Base-by-base conservation (phyloP, 2,888 invertebrate species). In the Pterobdella sp. region DNA sequence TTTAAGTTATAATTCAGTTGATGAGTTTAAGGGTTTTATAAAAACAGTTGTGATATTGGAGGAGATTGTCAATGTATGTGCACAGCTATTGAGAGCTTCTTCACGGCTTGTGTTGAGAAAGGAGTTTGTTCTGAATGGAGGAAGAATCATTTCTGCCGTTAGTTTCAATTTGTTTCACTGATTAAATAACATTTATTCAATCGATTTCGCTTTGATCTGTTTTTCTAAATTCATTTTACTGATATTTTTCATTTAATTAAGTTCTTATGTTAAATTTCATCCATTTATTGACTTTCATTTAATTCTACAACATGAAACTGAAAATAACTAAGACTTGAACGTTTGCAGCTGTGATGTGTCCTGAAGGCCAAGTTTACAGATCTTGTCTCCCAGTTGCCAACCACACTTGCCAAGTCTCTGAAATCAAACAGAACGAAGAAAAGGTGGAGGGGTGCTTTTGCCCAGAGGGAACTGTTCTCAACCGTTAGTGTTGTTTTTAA, bases 381-480 rank as follows among this genome's bases (percentile, higher is more conserved):
- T 64, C 76, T n/a, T 77, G 77, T 68, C 72, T 64, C 18, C 31
- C 73, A 1, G 10, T 63, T 4, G 56, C 29, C 31, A 71, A 71
- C 71, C 60, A 60, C 63, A 74, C 77, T 14, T 77, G 76, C 52
- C 70, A 67, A n/a, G 65, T 71, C 18, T 76, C 75, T 10, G 37
- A 37, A 10, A 18, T 56, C 35, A 60, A 68, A 36, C 72, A 72
- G 52, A 32, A 66, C 14, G 69, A 69, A 10, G 67, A 34, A 4
- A 60, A 64, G n/a, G 64, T 76, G 34, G 76, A 76, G 72, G 76
- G 76, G n/a, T 76, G 76, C 66, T 68, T 56, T 49, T 76, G 76
- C 42, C 75, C 74, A 3, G 72, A 70, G 18, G 73, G 68, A 22
- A 73, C 72, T 35, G 73, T 74, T 32, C 74, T 76, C 7, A 35